Evolutionary conservation across 2,888 invertebrate genomes (phyloP).

Genomic region (Venusia cambrica): DNA sequence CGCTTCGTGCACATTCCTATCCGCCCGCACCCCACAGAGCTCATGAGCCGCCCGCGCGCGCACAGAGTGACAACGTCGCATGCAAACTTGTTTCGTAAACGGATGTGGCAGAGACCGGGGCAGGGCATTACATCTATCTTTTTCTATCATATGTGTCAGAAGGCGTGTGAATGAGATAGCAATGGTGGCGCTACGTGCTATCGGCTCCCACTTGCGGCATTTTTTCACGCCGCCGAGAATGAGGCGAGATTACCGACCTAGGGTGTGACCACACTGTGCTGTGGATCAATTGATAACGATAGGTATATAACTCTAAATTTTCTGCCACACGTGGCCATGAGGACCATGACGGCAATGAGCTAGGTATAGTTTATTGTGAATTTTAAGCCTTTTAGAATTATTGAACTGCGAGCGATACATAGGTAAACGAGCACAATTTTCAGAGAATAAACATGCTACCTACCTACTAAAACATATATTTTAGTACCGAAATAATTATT

Average conservation of each 20-base stretch:
- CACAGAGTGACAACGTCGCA: slow-evolving; percentile 78
- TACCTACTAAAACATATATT: no score
- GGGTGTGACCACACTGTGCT: slow-evolving; percentile 60
- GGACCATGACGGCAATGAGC: no score
- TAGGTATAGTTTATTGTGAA: no score
- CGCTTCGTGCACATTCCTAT: slow-evolving; percentile 77
- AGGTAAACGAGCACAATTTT: no score
- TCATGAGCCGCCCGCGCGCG: slow-evolving; percentile 71
- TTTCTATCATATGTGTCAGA: slow-evolving; percentile 38
- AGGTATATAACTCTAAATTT: no score
- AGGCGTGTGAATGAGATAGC: slow-evolving; percentile 52
- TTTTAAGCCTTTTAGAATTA: no score
- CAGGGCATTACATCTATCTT: slow-evolving; percentile 61
- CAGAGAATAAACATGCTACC: no score
- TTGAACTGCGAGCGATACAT: no score
- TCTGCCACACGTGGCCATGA: no score
- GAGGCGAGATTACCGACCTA: slow-evolving; percentile 83
- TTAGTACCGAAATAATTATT: no score
- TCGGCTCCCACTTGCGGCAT: slow-evolving; percentile 83
- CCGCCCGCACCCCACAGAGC: slow-evolving; percentile 70
- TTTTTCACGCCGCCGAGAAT: slow-evolving; percentile 84
- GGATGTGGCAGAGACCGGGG: slow-evolving; percentile 83
- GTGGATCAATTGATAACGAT: neutral
- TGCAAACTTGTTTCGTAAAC: slow-evolving; percentile 87
- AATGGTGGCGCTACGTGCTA: slow-evolving; percentile 79